phyloP scores from a whole-genome alignment of 2,113 vertebrate species.

The Sisor rabdophorus region DNA sequence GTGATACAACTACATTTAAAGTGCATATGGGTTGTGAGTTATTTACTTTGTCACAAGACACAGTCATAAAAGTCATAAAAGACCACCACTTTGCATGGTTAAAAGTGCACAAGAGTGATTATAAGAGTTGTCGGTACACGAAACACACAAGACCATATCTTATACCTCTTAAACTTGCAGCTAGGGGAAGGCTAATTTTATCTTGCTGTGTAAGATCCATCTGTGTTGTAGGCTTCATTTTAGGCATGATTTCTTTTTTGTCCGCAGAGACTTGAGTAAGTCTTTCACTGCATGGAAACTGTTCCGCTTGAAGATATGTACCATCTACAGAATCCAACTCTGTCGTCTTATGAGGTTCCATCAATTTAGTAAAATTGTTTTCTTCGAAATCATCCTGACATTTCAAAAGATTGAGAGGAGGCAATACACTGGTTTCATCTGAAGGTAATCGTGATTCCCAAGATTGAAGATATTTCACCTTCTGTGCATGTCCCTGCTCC shows the following conservation, averaged over 20 bases:
- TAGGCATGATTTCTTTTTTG: background rate
- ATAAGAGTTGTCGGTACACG: constrained; percentile 3
- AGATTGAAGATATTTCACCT: background rate
- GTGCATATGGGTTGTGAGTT: background rate
- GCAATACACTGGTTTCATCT: background rate
- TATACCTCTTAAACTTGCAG: constrained; percentile 21
- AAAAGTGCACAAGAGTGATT: constrained; percentile 20
- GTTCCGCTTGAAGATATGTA: background rate
- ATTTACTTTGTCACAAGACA: background rate
- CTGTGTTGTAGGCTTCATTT: background rate
- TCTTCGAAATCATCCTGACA: background rate
- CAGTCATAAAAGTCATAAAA: background rate
- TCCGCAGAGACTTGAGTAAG: background rate
- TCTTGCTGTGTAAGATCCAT: constrained; percentile 12
- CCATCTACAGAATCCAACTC: constrained; percentile 2
- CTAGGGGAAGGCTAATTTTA: constrained; percentile 10
- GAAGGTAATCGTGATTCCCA: background rate
- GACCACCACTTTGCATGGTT: background rate
- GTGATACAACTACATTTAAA: background rate
- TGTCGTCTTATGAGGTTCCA: background rate
- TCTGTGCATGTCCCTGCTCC: background rate
- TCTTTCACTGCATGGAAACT: background rate
- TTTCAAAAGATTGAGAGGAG: background rate
- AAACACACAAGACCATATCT: constrained; percentile 17
- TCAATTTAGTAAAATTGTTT: background rate